Evolutionary conservation across 2,113 vertebrate genomes (phyloP).

Genomic region (Glaucomys volans): DNA sequence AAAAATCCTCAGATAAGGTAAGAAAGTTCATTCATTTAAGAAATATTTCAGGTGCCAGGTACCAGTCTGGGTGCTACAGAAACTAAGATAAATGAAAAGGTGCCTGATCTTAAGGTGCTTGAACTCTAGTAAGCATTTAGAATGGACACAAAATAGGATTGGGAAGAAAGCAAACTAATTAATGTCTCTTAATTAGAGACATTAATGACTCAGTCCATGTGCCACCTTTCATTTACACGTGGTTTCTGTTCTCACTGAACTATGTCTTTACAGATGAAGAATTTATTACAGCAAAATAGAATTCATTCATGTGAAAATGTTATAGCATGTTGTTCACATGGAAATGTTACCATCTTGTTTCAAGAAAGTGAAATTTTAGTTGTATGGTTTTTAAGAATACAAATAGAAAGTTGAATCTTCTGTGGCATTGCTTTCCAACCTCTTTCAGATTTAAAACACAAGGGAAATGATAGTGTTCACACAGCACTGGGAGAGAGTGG

Average conservation of each 20-base stretch:
- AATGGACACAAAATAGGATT: background rate
- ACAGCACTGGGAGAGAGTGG: background rate
- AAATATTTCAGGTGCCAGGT: background rate
- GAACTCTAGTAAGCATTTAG: background rate
- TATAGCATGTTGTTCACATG: background rate
- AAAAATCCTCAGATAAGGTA: conserved; percentile 10
- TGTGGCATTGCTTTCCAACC: background rate
- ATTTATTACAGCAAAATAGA: background rate
- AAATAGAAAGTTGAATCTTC: background rate
- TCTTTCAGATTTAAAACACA: background rate
- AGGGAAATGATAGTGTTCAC: background rate
- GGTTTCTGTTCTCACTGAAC: background rate
- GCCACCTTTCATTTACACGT: background rate
- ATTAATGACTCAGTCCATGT: background rate
- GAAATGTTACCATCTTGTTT: background rate
- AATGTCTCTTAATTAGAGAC: background rate
- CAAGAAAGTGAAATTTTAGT: background rate
- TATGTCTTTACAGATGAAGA: conserved; percentile 8
- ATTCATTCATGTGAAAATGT: background rate
- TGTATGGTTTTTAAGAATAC: background rate
- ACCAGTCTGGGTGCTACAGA: background rate
- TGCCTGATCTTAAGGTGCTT: background rate
- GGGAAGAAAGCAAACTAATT: background rate
- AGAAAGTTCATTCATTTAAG: background rate
- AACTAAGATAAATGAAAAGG: background rate